Evolutionary conservation across 2,888 invertebrate species (phyloP).

Genomic region (Alentia gelatinosa): DNA sequence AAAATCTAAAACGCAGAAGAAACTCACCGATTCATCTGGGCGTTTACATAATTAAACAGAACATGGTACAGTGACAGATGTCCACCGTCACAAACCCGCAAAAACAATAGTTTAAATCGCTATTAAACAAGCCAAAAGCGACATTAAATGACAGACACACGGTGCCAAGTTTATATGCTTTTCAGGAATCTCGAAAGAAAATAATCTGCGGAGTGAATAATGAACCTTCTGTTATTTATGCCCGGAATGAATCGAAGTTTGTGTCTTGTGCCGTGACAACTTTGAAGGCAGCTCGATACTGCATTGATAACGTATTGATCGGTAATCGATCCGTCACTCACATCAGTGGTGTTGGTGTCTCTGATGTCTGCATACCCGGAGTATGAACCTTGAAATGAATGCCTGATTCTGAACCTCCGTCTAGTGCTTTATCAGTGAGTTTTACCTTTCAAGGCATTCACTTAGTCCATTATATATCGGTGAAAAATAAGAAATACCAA

Average conservation of each 20-base stretch:
- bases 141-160: neutral
- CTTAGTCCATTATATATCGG: too few relatives aligned
- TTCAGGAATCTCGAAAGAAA: neutral
- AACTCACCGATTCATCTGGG: neutral
- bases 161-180: neutral
- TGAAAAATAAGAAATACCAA: too few relatives aligned
- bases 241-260: too few relatives aligned
- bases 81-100: neutral
- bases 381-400: neutral
- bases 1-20: neutral
- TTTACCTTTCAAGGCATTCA: too few relatives aligned
- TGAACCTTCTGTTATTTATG: too few relatives aligned
- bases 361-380: neutral
- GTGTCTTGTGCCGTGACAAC: neutral
- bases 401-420: too few relatives aligned
- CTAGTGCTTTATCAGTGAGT: too few relatives aligned
- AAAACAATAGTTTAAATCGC: neutral
- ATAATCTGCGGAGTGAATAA: neutral
- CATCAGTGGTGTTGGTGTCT: neutral
- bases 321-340: neutral
- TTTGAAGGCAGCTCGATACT: neutral
- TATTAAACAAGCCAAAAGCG: neutral
- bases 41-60: slow-evolving; percentile 1
- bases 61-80: neutral
- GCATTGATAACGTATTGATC: slow-evolving; percentile 33